These are phyloP conservation scores for Pollimyrus isidori DNA, from an alignment of 2,113 vertebrate genomes.

Conservation along the genomic window DNA sequence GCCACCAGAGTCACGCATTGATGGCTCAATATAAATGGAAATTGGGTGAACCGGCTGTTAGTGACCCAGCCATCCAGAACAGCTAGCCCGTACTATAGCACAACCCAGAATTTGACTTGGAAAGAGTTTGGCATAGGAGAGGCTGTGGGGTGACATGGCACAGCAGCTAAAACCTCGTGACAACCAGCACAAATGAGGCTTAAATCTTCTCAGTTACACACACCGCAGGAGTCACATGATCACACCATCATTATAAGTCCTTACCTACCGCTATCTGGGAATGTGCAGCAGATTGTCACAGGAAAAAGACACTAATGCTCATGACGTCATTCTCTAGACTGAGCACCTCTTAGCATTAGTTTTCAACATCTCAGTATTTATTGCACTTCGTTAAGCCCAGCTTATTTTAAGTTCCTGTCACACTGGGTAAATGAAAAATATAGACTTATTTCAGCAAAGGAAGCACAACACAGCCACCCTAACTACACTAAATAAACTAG, in stretches of 20 bases:
- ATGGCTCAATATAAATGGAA: slow-evolving; percentile 66
- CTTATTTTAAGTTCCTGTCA: background rate
- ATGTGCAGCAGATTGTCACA: background rate
- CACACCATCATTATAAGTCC: background rate
- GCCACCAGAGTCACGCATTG: slow-evolving; percentile 47
- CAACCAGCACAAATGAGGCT: background rate
- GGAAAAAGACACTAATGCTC: background rate
- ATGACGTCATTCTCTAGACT: background rate
- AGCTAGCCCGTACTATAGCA: slow-evolving; percentile 60
- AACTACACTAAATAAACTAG: background rate
- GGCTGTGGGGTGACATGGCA: slow-evolving; percentile 25
- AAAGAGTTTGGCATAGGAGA: slow-evolving; percentile 29
- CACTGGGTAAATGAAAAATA: background rate
- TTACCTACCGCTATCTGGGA: background rate
- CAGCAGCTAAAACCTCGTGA: slow-evolving; percentile 18
- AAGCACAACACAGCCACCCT: background rate
- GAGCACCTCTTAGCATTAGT: background rate
- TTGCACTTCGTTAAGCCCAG: background rate
- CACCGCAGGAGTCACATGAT: background rate
- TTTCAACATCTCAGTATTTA: background rate
- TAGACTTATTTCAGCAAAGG: background rate
- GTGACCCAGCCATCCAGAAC: slow-evolving; percentile 63
- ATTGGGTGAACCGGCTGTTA: slow-evolving; percentile 64
- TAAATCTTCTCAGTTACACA: background rate
- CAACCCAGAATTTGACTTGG: slow-evolving; percentile 56